phyloP scores from a whole-genome alignment of 2,113 vertebrate genomes.

The Osmerus eperlanus region DNA sequence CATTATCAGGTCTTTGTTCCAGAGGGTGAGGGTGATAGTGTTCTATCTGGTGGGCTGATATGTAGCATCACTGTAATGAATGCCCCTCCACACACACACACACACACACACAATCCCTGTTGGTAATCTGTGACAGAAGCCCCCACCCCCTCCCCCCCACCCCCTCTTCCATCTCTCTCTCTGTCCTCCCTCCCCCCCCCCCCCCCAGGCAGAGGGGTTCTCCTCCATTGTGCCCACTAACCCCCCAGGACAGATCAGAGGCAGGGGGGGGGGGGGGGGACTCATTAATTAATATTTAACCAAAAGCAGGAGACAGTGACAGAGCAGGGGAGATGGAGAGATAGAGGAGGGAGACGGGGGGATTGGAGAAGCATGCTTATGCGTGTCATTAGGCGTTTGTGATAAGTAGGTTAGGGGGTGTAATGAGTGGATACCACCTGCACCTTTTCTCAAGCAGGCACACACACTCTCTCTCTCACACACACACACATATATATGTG shows the following conservation, averaged over 20 bases:
- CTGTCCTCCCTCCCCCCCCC: constrained; percentile 15
- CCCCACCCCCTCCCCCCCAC: constrained; percentile 15
- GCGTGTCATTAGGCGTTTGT: background rate
- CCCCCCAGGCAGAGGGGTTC: constrained; percentile 58
- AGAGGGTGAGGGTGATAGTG: background rate
- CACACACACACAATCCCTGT: constrained; percentile 31
- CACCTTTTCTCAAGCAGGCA: background rate
- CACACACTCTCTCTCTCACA: background rate
- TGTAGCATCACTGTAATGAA: background rate
- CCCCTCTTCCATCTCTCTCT: constrained; percentile 2
- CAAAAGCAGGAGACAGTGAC: constrained; percentile 51
- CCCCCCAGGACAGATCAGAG: constrained; percentile 53
- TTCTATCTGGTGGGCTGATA: too few species aligned
- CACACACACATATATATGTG: background rate
- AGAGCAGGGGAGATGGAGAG: constrained; percentile 39
- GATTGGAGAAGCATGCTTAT: background rate
- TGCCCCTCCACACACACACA: background rate
- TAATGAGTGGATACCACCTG: background rate
- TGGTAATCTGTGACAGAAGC: constrained; percentile 39
- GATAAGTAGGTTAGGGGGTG: background rate
- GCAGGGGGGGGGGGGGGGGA: constrained; percentile 6
- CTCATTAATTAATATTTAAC: constrained; percentile 73
- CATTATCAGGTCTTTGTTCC: background rate
- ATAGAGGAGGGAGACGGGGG: constrained; percentile 21
- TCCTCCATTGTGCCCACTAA: constrained; percentile 66